Evolutionary conservation across 2,797 vertebrate genomes (phyloP), one percentile per base, ranked within the genome.

Genomic region (Hippocampus kuda): DNA sequence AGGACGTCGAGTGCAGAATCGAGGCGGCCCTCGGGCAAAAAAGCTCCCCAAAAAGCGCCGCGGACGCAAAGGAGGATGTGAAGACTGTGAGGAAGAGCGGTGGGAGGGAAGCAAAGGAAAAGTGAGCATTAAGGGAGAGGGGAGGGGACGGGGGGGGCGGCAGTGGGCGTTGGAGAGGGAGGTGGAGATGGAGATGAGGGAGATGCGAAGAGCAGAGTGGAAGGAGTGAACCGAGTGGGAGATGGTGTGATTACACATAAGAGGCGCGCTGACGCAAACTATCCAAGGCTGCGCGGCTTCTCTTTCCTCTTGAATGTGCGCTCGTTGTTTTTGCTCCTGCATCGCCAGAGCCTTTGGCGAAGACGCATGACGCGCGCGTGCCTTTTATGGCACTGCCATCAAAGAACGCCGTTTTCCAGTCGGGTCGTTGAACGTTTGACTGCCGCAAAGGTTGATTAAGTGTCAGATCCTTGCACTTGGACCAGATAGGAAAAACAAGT

Each of bases 141-240:
- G 42, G 44, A 71, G 70, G 78, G 30, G 30, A 0, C 4, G 34
- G 5, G 34, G 34, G 0, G 80, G 34, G 34, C 6, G 34, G 1
- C 34, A 75, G 86, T 85, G 83, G 84, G 85, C 6, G 78, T 72
- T 18, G 68, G 80, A 84, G 80, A 84, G 79, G 78, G 79, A 34
- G 34, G 34, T 34, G 4, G 30, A 34, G 34, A 34, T 76, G 59
- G 79, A 77, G 80, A 79, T 79, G 84, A 81, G 78, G 81, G 83
- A 82, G 83, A 82, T 84, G 79, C 77, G 83, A 86, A 85, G 83
- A 78, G 85, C 82, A 82, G 85, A 66, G 51, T 51, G 65, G 72
- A 79, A 86, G 86, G 82, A 85, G 85, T 70, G 86, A 87, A 87
- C 72, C 76, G 79, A 86, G 87, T 88, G 87, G 86, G 88, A 86